A percentile compares a stretch with the other conserved stretches of the same genome.
Evolutionary conservation across 2,888 invertebrate genomes (phyloP).

Genomic region (Papilio gigon): DNA sequence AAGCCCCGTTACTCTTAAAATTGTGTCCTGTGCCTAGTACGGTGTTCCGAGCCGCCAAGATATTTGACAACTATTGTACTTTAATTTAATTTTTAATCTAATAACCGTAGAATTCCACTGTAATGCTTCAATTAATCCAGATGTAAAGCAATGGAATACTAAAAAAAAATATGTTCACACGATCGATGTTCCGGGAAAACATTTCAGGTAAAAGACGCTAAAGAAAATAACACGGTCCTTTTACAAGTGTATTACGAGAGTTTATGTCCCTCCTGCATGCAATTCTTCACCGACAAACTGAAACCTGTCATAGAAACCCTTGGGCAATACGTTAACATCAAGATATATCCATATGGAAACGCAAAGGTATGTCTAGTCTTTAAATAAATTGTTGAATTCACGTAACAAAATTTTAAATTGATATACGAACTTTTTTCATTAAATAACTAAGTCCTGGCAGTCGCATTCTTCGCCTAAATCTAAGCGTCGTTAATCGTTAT

Average conservation of each 20-base stretch:
- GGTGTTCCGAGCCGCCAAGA: no score
- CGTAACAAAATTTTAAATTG: neutral
- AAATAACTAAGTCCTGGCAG: neutral
- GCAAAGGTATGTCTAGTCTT: slow-evolving; percentile 48
- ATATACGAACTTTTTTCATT: neutral
- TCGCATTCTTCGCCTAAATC: neutral
- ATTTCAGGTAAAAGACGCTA: slow-evolving; percentile 23
- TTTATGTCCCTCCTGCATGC: slow-evolving; percentile 51
- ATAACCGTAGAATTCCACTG: no score
- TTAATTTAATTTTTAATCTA: no score
- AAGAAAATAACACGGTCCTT: slow-evolving; percentile 44
- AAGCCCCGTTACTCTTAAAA: no score
- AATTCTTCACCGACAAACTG: slow-evolving; percentile 45
- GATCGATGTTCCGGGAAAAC: no score
- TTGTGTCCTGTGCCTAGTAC: no score
- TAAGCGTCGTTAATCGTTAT: no score
- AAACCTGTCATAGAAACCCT: slow-evolving; percentile 43
- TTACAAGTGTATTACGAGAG: slow-evolving; percentile 54
- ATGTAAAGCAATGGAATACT: no score
- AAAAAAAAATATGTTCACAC: no score
- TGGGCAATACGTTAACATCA: slow-evolving; percentile 46
- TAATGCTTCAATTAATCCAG: no score
- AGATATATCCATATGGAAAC: slow-evolving; percentile 55
- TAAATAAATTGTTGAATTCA: no score
- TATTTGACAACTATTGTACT: no score